A percentile compares a stretch with the other conserved stretches of the same genome.
Conservation (phyloP, 2,113 vertebrate species). For the Coracopsis vasa region DNA sequence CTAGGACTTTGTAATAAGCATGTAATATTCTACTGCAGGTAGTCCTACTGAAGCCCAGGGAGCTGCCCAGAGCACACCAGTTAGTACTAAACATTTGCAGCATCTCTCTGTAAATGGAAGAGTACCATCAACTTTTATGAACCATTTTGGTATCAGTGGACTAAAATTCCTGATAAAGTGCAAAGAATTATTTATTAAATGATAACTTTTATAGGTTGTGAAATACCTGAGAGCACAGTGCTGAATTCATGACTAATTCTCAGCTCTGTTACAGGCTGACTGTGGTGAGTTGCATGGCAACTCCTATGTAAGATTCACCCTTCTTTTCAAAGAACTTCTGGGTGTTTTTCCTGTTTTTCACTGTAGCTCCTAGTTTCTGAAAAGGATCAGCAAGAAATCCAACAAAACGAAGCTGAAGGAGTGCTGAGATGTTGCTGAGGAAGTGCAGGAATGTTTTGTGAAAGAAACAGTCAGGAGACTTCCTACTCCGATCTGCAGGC, state of each 20-base stretch:
- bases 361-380: not conserved
- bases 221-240: not conserved
- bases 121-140: not conserved
- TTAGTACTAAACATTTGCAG: not conserved
- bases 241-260: not conserved
- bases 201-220: not conserved
- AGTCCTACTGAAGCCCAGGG: not conserved
- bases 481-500: not conserved
- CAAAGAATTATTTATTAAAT: not conserved
- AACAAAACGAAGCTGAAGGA: not conserved
- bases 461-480: not conserved
- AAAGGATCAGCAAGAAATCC: not conserved
- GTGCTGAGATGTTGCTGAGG: not conserved
- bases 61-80: not conserved
- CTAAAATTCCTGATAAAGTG: not conserved
- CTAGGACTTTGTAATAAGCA: not conserved
- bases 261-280: not conserved
- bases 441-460: not conserved
- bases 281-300: not conserved
- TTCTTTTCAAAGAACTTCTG: not conserved
- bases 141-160: not conserved
- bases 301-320: not conserved
- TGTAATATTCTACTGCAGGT: not conserved
- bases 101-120: not conserved
- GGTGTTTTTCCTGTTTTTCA: not conserved